A percentile compares a stretch with the other conserved stretches of the same genome.
Conservation (phyloP, 2,797 vertebrate genomes). For the Lutra lutra region DNA sequence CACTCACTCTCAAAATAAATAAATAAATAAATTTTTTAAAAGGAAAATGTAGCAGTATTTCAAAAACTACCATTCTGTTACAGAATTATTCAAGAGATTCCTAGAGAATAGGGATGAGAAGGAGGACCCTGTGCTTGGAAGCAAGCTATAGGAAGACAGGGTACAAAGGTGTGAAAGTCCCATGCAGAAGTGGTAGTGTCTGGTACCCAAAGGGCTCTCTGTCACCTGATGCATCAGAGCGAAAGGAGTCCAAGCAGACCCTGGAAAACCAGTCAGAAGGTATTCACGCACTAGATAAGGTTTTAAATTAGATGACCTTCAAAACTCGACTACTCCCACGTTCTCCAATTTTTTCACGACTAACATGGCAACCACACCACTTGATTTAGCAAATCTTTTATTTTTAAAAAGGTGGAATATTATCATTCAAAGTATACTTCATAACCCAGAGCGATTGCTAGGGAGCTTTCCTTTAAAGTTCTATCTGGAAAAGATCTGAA, state of each 20-base stretch:
- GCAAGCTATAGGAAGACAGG: background rate
- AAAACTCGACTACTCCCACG: background rate
- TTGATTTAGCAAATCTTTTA: background rate
- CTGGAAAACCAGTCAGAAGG: background rate
- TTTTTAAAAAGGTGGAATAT: background rate
- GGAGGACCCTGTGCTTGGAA: background rate
- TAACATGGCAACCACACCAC: background rate
- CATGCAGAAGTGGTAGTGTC: background rate
- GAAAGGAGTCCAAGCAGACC: background rate
- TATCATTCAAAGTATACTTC: constrained; percentile 6
- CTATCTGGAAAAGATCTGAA: constrained; percentile 68
- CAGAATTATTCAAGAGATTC: background rate
- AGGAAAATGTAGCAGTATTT: background rate
- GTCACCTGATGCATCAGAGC: background rate
- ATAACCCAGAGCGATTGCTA: background rate
- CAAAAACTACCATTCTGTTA: background rate
- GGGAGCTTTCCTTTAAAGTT: constrained; percentile 55
- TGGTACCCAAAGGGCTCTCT: background rate
- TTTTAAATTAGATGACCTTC: background rate
- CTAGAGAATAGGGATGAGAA: background rate
- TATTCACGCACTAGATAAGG: background rate
- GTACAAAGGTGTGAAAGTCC: background rate
- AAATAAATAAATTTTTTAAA: background rate
- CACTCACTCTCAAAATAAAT: background rate
- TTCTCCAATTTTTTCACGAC: background rate